Evolutionary conservation across 2,888 invertebrate genomes (phyloP), one percentile per base, ranked within the genome.

Genomic region (Torymus texanus): DNA sequence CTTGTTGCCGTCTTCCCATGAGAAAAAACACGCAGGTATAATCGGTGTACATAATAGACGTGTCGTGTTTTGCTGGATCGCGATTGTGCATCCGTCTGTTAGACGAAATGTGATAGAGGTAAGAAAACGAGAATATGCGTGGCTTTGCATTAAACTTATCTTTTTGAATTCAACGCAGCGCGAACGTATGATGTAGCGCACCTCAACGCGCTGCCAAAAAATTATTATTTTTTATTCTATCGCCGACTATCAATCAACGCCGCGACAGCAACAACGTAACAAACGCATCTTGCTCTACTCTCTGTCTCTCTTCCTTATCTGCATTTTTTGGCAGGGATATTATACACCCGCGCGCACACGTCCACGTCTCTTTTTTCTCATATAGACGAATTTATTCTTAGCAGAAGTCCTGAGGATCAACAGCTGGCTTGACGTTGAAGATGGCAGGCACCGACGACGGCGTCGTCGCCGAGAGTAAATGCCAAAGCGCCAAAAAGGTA

Each of bases 1-100:
- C 63, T 51, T 73, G 81, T 78, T 78, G 81, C 81, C 78, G 63
- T 16, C 53, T 59, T 58, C 18, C 50, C 10, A 12, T 51, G 14
- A 73, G 14, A 73, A 41, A 55, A 18, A 24, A 53, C 4, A 51
- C 8, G 8, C 29, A 5, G 3, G 29, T 29, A 29, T 29, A 29
- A 29, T 29, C 3, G 29, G 29, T 29, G 8, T 8, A 5, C 8
- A 18, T 58, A 21, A 41, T 13, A 71, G 70, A 76, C 76, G 76
- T 71, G 71, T 63, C 76, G 8, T 41, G 1, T 41, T 56, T 11
- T 59, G 2, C 16, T 58, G 18, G 55, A 62, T 18, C 29, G 18
- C 5, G 53, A 41, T 12, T 29, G 16, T 5, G 53, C 16, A 41
- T 24, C 5, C n/a, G 16, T 16, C 24, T 13, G 14, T 56, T 50